Evolutionary conservation across 2,888 invertebrate genomes (phyloP).

Genomic region (Dendrolimus houi): DNA sequence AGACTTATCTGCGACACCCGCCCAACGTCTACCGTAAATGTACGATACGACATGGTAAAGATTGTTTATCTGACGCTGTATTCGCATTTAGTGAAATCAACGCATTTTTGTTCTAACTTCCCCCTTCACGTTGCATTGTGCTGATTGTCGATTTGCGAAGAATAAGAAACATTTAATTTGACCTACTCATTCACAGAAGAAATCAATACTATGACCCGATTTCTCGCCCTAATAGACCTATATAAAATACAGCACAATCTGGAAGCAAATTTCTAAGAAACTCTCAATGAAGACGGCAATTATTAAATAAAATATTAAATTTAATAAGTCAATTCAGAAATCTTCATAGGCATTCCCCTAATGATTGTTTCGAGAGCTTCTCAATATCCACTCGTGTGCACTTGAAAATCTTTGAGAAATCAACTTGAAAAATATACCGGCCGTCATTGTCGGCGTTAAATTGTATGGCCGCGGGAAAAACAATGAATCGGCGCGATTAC

Average conservation of each 20-base stretch:
- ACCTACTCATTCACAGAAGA: no score
- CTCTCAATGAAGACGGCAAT: not conserved
- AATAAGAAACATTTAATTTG: no score
- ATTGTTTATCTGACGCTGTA: not conserved
- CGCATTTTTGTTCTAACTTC: not conserved
- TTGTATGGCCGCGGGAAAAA: conserved; percentile 45
- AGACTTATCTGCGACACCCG: not conserved
- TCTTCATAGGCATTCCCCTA: conserved; percentile 4
- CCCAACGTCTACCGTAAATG: not conserved
- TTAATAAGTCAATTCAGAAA: conserved; percentile 4
- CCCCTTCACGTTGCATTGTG: no score
- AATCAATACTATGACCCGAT: no score
- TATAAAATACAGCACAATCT: not conserved
- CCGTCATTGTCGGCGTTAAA: conserved; percentile 10
- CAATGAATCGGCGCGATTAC: conserved; percentile 71
- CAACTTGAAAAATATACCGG: not conserved
- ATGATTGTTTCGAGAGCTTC: not conserved
- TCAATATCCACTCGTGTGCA: not conserved
- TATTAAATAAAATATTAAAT: not conserved
- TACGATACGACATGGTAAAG: not conserved
- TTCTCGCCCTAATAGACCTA: not conserved
- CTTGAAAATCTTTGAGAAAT: not conserved
- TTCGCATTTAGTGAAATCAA: not conserved
- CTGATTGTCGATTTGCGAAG: no score
- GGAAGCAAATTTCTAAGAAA: not conserved